Evolutionary conservation across 2,113 vertebrate genomes (phyloP).

Genomic region (Melierax canorus): DNA sequence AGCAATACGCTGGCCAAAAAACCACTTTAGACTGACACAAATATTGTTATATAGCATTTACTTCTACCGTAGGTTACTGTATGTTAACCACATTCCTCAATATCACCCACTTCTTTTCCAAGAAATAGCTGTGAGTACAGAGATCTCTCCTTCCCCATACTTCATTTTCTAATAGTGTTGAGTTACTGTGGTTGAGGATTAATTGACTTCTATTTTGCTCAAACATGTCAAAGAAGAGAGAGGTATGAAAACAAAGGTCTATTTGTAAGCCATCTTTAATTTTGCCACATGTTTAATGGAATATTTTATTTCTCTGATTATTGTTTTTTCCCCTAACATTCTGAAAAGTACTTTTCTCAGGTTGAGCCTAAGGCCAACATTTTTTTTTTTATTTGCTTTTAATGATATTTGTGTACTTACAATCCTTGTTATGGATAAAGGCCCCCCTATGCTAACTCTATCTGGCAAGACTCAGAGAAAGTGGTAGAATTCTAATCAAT

Average conservation of each 20-base stretch:
- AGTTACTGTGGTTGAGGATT: neutral
- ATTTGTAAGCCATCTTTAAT: neutral
- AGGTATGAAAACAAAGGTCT: neutral
- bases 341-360: neutral
- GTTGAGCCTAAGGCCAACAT: neutral
- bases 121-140: neutral
- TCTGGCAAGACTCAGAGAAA: neutral
- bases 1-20: neutral
- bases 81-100: neutral
- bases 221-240: neutral
- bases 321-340: neutral
- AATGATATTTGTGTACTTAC: neutral
- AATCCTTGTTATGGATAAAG: neutral
- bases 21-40: neutral
- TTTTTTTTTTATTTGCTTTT: neutral
- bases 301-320: neutral
- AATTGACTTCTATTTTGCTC: neutral
- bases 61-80: neutral
- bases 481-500: neutral
- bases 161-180: neutral
- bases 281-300: neutral
- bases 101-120: neutral
- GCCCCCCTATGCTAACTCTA: neutral
- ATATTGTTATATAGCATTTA: neutral
- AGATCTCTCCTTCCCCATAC: neutral